phyloP scores from a whole-genome alignment of 92 coral and sea anemone genomes.

The Parazoanthus atlanticus region DNA sequence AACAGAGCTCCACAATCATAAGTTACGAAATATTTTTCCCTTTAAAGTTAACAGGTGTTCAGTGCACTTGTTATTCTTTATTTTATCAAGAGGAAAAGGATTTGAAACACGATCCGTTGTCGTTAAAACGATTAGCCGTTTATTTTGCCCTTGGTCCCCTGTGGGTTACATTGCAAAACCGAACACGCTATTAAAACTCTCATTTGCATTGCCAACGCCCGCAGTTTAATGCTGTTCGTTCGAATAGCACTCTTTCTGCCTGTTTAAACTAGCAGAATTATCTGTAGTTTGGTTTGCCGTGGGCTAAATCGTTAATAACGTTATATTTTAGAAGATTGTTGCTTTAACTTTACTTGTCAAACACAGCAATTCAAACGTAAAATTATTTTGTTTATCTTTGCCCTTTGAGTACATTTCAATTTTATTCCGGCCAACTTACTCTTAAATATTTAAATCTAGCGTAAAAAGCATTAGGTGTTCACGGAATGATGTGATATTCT shows the following conservation, averaged over 20 bases:
- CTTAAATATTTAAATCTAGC: slow-evolving; percentile 30
- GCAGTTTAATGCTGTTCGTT: neutral
- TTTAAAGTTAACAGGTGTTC: slow-evolving; percentile 15
- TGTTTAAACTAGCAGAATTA: neutral
- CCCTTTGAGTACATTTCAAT: neutral
- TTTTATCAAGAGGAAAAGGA: slow-evolving; percentile 1
- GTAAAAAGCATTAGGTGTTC: neutral
- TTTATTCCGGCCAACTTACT: neutral
- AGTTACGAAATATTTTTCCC: neutral
- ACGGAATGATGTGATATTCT: neutral
- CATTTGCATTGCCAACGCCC: slow-evolving; percentile 44
- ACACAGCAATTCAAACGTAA: neutral
- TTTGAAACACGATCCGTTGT: slow-evolving; percentile 34
- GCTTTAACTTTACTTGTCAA: neutral
- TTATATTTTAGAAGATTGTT: slow-evolving; percentile 20
- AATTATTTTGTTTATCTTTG: neutral
- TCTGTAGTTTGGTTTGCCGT: slow-evolving; percentile 1
- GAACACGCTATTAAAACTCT: neutral
- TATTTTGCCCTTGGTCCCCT: slow-evolving; percentile 18
- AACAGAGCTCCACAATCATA: neutral
- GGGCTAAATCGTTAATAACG: slow-evolving; percentile 20
- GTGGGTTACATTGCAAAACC: neutral
- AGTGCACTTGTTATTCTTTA: neutral
- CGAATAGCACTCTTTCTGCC: neutral
- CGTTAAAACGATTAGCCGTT: slow-evolving; percentile 13